Conservation (phyloP, 2,888 invertebrate genomes). For the Polietes domitor region DNA sequence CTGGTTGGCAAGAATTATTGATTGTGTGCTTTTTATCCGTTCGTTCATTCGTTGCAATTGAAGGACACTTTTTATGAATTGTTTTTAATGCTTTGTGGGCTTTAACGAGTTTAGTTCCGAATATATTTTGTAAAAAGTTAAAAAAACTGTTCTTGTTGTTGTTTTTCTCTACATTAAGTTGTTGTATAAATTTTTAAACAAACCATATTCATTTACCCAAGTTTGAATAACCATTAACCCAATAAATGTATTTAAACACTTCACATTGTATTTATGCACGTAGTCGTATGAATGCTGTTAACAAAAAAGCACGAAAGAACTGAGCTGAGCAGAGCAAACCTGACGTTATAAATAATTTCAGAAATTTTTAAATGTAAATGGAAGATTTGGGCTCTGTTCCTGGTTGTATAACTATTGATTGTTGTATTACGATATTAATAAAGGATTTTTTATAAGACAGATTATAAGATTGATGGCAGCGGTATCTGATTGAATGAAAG, state of each 20-base stretch:
- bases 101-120: slow-evolving; percentile 50
- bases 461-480: too few relatives aligned
- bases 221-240: slow-evolving; percentile 51
- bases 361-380: too few relatives aligned
- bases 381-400: too few relatives aligned
- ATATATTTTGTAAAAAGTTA: slow-evolving; percentile 37
- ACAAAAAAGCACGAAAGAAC: too few relatives aligned
- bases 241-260: slow-evolving; percentile 56
- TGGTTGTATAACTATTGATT: too few relatives aligned
- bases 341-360: too few relatives aligned
- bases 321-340: too few relatives aligned
- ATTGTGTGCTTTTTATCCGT: slow-evolving; percentile 30
- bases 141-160: slow-evolving; percentile 41
- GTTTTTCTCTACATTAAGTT: slow-evolving; percentile 51
- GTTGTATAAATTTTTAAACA: slow-evolving; percentile 24
- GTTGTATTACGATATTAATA: too few relatives aligned
- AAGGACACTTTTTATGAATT: slow-evolving; percentile 48
- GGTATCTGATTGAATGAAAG: too few relatives aligned
- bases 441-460: too few relatives aligned
- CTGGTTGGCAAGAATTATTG: slow-evolving; percentile 38
- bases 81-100: slow-evolving; percentile 47
- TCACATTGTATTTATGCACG: slow-evolving; percentile 21
- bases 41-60: slow-evolving; percentile 8
- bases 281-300: neutral
- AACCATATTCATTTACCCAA: slow-evolving; percentile 41